Conservation (phyloP, 2,888 invertebrate genomes). For the Drosophila subquinaria region DNA sequence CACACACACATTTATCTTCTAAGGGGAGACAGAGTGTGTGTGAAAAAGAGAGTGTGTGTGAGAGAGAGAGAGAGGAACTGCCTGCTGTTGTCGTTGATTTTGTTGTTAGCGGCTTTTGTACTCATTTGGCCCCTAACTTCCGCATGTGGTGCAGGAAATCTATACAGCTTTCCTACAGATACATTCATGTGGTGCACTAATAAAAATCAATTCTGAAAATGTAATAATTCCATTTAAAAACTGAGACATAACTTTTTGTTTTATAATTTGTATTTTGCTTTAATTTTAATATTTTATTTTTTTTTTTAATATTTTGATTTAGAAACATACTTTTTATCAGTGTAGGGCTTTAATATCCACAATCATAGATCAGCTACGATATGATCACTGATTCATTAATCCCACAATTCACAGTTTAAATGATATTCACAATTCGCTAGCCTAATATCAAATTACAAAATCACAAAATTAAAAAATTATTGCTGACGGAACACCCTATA, state of each 20-base stretch:
- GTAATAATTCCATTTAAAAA: not conserved
- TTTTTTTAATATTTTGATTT: too few species aligned
- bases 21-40: conserved; percentile 15
- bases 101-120: conserved; percentile 73
- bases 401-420: too few species aligned
- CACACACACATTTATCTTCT: conserved; percentile 72
- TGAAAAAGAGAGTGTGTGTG: not conserved
- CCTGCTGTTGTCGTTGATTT: conserved; percentile 61
- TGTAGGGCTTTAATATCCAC: too few species aligned
- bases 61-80: conserved; percentile 9
- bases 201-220: not conserved
- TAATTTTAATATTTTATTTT: too few species aligned
- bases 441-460: not conserved
- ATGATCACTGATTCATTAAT: too few species aligned
- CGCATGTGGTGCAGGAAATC: conserved; percentile 1
- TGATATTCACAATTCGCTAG: not conserved
- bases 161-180: not conserved
- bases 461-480: not conserved
- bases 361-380: too few species aligned
- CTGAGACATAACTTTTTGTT: not conserved
- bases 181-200: not conserved
- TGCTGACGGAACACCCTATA: not conserved
- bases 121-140: conserved; percentile 44
- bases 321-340: too few species aligned
- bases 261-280: too few species aligned